Conservation (phyloP, 2,888 invertebrate species). For the Panorpa germanica region DNA sequence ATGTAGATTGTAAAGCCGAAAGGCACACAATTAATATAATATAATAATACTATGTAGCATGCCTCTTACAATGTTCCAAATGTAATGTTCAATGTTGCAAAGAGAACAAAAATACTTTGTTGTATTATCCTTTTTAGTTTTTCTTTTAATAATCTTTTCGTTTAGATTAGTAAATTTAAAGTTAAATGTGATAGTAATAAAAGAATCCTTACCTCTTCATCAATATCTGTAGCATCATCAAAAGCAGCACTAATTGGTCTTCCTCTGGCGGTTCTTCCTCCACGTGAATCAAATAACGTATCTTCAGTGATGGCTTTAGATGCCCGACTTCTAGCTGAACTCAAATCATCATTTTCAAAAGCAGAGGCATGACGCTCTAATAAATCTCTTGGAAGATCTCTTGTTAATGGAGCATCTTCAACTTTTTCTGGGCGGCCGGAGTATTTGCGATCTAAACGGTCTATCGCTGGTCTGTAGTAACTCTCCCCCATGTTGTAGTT, state of each 20-base stretch:
- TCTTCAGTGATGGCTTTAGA: constrained; percentile 30
- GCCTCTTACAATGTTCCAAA: too few relatives aligned
- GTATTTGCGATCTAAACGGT: constrained; percentile 54
- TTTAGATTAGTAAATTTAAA: constrained; percentile 9
- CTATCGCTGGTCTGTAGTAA: constrained; percentile 60
- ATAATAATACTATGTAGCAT: too few relatives aligned
- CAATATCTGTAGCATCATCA: constrained; percentile 23
- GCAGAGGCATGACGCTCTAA: too few relatives aligned
- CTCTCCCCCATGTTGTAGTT: constrained; percentile 73
- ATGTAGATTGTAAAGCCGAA: too few relatives aligned
- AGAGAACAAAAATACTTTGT: too few relatives aligned
- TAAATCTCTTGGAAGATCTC: too few relatives aligned
- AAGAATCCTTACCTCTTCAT: constrained; percentile 27
- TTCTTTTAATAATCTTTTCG: neutral
- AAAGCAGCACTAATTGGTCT: constrained; percentile 27
- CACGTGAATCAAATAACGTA: constrained; percentile 42
- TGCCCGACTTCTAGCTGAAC: constrained; percentile 29
- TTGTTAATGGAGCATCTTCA: too few relatives aligned
- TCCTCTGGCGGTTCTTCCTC: constrained; percentile 29
- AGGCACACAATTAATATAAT: too few relatives aligned
- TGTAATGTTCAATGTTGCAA: too few relatives aligned
- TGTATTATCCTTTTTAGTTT: neutral
- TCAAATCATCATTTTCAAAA: constrained; percentile 29
- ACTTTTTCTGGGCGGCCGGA: constrained; percentile 25
- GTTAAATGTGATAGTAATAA: constrained; percentile 8